phyloP scores from a whole-genome alignment of 2,113 vertebrate species.

The Trogon surrucura region DNA sequence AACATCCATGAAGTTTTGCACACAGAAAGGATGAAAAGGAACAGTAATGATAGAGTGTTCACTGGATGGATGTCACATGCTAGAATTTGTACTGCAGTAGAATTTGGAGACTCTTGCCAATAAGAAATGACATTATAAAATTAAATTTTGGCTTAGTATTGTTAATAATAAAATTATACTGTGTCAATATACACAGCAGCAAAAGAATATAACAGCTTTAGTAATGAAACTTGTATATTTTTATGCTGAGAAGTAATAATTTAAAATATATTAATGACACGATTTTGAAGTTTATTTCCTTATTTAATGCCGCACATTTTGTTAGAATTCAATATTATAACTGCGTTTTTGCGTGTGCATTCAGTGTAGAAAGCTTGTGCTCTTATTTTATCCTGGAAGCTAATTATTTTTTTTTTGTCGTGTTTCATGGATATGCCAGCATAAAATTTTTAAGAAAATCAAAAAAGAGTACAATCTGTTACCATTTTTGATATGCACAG shows the following conservation, averaged over 20 bases:
- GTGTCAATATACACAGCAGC: constrained; percentile 71
- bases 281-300: constrained; percentile 75
- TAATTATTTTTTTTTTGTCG: constrained; percentile 89
- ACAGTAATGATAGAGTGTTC: constrained; percentile 42
- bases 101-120: constrained; percentile 23
- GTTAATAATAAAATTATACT: constrained; percentile 71
- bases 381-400: constrained; percentile 69
- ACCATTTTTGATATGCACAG: constrained; percentile 59
- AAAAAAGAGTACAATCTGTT: constrained; percentile 33
- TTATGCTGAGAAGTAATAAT: constrained; percentile 75
- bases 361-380: constrained; percentile 20
- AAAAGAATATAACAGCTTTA: constrained; percentile 61
- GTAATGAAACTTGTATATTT: constrained; percentile 74
- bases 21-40: constrained; percentile 32
- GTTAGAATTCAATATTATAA: constrained; percentile 57
- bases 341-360: constrained; percentile 23
- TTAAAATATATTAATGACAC: constrained; percentile 76
- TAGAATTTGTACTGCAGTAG: not conserved
- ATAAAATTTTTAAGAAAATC: constrained; percentile 79
- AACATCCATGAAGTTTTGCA: constrained; percentile 54
- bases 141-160: constrained; percentile 34
- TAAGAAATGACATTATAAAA: constrained; percentile 28
- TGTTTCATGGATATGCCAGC: constrained; percentile 83
- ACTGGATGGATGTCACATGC: constrained; percentile 14
- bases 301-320: constrained; percentile 66